Conservation (phyloP, 2,797 vertebrate species). For the Hyperoplus lanceolatus region DNA sequence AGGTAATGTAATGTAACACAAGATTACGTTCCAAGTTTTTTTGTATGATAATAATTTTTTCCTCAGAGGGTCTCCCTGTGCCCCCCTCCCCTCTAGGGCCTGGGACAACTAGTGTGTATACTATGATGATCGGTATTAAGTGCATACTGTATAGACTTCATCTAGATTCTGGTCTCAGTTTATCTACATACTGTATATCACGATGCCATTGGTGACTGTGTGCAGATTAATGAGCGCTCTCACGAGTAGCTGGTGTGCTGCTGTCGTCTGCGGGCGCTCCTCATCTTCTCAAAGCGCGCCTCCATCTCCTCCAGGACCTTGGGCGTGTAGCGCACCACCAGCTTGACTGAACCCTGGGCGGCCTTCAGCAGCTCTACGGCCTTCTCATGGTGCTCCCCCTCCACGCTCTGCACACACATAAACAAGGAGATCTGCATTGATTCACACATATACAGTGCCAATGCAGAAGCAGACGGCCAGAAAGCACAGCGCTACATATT, state of each 20-base stretch:
- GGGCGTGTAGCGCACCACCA: constrained; percentile 93
- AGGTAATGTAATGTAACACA: too few species aligned
- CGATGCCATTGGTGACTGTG: neutral
- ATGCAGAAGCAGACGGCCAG: neutral
- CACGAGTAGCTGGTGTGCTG: constrained; percentile 95
- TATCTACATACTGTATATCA: neutral
- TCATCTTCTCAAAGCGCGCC: constrained; percentile 95
- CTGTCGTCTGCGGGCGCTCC: constrained; percentile 92
- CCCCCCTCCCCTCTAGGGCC: neutral
- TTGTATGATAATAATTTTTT: neutral
- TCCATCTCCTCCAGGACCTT: constrained; percentile 96
- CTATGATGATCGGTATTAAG: neutral
- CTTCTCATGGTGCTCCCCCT: constrained; percentile 94
- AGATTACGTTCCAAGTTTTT: neutral
- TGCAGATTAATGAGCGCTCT: constrained; percentile 60
- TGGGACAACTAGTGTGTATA: neutral
- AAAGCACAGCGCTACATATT: neutral
- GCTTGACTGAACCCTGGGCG: constrained; percentile 92
- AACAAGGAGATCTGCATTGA: neutral
- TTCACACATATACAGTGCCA: constrained; percentile 1
- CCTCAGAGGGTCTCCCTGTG: too few species aligned
- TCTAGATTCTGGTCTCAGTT: neutral
- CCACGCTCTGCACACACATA: constrained; percentile 87
- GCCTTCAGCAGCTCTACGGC: constrained; percentile 95
- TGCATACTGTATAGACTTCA: neutral